These are phyloP conservation scores for Tetraneura akinire DNA, from an alignment of 1,140 invertebrate species.

Conservation along the genomic window DNA sequence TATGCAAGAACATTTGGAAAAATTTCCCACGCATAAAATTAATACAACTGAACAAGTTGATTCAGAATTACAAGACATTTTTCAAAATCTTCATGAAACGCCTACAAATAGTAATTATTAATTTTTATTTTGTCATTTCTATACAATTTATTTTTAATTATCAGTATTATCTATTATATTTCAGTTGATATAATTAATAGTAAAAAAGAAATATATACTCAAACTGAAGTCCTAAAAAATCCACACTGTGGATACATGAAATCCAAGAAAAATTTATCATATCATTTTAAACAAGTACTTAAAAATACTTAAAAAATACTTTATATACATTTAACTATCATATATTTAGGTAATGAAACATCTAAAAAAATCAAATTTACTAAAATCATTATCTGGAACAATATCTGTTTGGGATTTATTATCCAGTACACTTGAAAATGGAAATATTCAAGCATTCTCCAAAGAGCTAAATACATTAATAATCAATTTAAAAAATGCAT, in stretches of 20 bases:
- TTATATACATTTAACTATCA: background rate
- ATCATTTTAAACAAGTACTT: slow-evolving; percentile 36
- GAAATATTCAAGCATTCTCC: slow-evolving; percentile 13
- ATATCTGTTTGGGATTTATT: slow-evolving; percentile 38
- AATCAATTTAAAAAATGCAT: slow-evolving; percentile 28
- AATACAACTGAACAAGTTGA: slow-evolving; percentile 11
- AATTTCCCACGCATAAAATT: slow-evolving; percentile 16
- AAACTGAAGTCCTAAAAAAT: slow-evolving; percentile 25
- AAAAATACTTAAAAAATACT: background rate
- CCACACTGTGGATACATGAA: slow-evolving; percentile 30
- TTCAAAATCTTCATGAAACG: slow-evolving; percentile 20
- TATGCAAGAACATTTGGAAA: slow-evolving; percentile 45
- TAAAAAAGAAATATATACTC: slow-evolving; percentile 43
- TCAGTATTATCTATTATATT: background rate
- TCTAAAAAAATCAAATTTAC: slow-evolving; percentile 27
- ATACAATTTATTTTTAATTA: background rate
- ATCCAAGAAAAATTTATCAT: slow-evolving; percentile 30
- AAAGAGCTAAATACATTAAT: slow-evolving; percentile 28
- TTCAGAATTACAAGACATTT: slow-evolving; percentile 45
- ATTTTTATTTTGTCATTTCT: background rate
- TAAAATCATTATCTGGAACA: slow-evolving; percentile 30
- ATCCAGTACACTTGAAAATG: slow-evolving; percentile 8
- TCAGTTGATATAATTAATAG: slow-evolving; percentile 8
- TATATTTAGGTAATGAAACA: slow-evolving; percentile 31
- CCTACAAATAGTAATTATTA: slow-evolving; percentile 21